Conservation (phyloP, 2,113 vertebrate genomes). For the Albula goreensis region DNA sequence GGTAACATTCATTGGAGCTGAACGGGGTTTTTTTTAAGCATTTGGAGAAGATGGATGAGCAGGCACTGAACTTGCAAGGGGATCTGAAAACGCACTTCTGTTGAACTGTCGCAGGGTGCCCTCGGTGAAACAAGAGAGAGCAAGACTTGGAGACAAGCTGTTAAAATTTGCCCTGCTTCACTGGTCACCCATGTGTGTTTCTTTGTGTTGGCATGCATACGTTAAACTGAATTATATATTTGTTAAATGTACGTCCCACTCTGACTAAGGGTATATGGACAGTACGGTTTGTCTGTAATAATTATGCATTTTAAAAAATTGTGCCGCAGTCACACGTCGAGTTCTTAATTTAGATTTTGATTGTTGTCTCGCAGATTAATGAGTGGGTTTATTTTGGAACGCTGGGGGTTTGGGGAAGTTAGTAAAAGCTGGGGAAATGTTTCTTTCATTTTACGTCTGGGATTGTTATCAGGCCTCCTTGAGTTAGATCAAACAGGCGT, state of each 20-base stretch:
- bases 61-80: not conserved
- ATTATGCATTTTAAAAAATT: not conserved
- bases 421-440: constrained; percentile 55
- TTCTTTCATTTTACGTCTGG: constrained; percentile 54
- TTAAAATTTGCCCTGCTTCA: not conserved
- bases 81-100: not conserved
- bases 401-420: constrained; percentile 46
- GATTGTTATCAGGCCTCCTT: constrained; percentile 52
- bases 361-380: constrained; percentile 44
- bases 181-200: not conserved
- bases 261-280: not conserved
- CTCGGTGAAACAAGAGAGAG: not conserved
- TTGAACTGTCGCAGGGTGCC: not conserved
- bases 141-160: not conserved
- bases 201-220: not conserved
- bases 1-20: not conserved
- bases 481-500: constrained; percentile 55
- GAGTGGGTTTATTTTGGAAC: constrained; percentile 49
- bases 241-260: not conserved
- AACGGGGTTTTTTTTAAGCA: not conserved
- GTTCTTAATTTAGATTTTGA: constrained; percentile 19
- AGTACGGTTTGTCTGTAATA: not conserved
- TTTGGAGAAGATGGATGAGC: not conserved
- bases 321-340: not conserved
- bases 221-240: not conserved